A percentile compares a stretch with the other conserved stretches of the same genome.
Conservation (phyloP, 2,113 vertebrate genomes). For the Colaptes auratus region DNA sequence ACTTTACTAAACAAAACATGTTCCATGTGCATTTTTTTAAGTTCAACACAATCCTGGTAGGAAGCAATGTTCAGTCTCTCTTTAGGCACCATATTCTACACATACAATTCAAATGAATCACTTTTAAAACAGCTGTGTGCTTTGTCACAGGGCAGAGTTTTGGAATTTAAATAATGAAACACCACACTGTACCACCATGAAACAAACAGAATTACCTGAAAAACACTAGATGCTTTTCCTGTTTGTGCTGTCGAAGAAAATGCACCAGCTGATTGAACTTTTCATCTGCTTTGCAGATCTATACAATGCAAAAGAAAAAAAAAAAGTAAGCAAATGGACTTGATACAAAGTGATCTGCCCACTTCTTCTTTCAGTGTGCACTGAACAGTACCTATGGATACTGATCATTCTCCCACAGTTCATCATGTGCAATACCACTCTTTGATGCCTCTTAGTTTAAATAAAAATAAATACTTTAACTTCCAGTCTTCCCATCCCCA, state of each 20-base stretch:
- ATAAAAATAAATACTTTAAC: neutral
- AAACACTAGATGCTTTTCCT: constrained; percentile 92
- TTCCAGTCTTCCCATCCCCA: neutral
- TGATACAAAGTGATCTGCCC: neutral
- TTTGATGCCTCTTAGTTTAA: neutral
- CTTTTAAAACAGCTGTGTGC: neutral
- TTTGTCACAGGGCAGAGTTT: neutral
- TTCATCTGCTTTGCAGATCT: constrained; percentile 90
- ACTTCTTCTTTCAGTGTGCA: neutral
- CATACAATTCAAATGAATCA: neutral
- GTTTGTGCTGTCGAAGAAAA: constrained; percentile 89
- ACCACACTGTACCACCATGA: neutral
- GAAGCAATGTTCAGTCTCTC: neutral
- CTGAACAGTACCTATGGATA: neutral
- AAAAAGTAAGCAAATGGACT: neutral
- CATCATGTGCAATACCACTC: neutral
- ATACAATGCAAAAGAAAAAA: neutral
- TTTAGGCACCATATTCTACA: neutral
- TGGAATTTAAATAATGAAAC: neutral
- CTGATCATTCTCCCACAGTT: neutral
- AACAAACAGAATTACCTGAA: constrained; percentile 83
- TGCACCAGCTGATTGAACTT: constrained; percentile 95
- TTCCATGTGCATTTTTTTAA: neutral
- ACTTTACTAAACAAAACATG: too few species aligned
- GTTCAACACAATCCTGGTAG: neutral